Percentiles rank a stretch among this genome's conserved stretches.
These are phyloP conservation scores for Macropus fuliginosus DNA, from an alignment of 2,797 vertebrate genomes.

Conservation along the genomic window DNA sequence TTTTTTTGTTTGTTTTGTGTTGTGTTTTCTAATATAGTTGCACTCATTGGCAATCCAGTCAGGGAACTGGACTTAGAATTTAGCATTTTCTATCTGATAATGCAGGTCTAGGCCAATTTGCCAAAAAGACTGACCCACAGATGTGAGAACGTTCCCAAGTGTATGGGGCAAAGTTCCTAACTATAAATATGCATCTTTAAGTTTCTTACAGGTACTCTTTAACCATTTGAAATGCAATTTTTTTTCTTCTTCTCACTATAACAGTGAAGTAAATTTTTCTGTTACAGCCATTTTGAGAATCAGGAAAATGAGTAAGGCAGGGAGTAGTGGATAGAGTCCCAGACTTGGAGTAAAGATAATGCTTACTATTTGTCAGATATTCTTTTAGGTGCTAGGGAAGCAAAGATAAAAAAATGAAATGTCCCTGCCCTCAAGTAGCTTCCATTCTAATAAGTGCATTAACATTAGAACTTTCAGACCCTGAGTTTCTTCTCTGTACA, in stretches of 20 bases:
- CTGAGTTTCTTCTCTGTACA: slow-evolving; percentile 64
- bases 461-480: slow-evolving; percentile 61
- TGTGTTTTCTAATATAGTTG: slow-evolving; percentile 64
- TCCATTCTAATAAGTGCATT: neutral
- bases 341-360: neutral
- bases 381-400: neutral
- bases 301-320: neutral
- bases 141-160: neutral
- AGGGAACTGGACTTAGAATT: slow-evolving; percentile 57
- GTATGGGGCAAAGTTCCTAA: neutral
- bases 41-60: slow-evolving; percentile 60
- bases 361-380: neutral
- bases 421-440: neutral
- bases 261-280: neutral
- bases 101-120: slow-evolving; percentile 16
- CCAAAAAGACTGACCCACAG: slow-evolving; percentile 22
- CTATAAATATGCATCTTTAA: neutral
- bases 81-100: slow-evolving; percentile 17
- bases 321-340: neutral
- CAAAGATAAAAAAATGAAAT: neutral
- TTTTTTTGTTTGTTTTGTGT: slow-evolving; percentile 47
- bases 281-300: neutral
- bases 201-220: neutral
- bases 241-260: neutral
- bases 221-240: neutral